Conservation (phyloP, 2,888 invertebrate species). For the Augochlorella aurata region DNA sequence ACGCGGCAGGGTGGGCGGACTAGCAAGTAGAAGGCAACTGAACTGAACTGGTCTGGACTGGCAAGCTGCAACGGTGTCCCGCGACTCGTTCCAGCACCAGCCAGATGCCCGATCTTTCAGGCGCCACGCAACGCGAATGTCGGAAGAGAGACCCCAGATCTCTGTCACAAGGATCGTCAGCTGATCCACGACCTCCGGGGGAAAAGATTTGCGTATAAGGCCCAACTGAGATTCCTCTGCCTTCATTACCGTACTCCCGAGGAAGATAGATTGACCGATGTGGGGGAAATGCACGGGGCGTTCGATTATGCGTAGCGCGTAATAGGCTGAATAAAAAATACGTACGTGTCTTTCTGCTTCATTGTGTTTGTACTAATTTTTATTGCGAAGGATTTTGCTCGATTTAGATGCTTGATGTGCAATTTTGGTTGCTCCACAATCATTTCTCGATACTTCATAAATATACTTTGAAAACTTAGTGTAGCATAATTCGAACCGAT, state of each 20-base stretch:
- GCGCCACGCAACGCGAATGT: slow-evolving; percentile 56
- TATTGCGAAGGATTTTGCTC: too few species aligned
- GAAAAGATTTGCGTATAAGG: background rate
- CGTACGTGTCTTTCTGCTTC: too few species aligned
- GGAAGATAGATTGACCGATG: background rate
- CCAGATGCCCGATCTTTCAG: slow-evolving; percentile 38
- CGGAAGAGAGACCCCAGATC: slow-evolving; percentile 44
- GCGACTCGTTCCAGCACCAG: slow-evolving; percentile 17
- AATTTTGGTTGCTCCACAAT: too few species aligned
- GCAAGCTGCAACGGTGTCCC: slow-evolving; percentile 49
- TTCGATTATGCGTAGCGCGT: background rate
- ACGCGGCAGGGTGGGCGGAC: slow-evolving; percentile 74
- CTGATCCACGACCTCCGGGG: slow-evolving; percentile 20
- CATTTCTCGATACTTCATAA: too few species aligned
- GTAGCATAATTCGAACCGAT: too few species aligned
- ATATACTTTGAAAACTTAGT: too few species aligned
- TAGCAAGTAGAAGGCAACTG: slow-evolving; percentile 69
- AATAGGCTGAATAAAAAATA: background rate
- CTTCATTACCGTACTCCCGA: background rate
- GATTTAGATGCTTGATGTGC: too few species aligned
- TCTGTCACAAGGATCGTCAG: slow-evolving; percentile 39
- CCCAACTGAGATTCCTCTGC: background rate
- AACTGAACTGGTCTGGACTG: slow-evolving; percentile 65
- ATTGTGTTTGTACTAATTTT: too few species aligned
- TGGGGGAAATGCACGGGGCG: background rate